phyloP scores from a whole-genome alignment of 1,140 invertebrate species.

The Heliconius melpomene region DNA sequence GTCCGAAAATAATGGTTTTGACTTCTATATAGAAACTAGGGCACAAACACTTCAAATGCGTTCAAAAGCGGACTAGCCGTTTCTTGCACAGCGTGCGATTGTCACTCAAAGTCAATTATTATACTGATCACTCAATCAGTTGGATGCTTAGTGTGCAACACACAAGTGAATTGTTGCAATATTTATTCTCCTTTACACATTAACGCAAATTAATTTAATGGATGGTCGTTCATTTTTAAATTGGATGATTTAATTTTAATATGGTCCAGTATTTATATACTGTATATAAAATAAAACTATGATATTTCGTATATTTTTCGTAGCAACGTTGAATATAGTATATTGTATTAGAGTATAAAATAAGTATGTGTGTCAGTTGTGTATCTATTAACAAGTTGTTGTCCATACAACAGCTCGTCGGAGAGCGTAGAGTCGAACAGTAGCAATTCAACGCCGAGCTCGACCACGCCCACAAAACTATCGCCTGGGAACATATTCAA shows the following conservation, averaged over 20 bases:
- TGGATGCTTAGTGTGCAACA: no score
- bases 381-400: constrained; percentile 34
- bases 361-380: not conserved
- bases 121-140: no score
- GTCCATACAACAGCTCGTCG: constrained; percentile 56
- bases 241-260: not conserved
- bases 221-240: no score
- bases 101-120: no score
- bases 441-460: constrained; percentile 75
- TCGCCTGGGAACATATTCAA: constrained; percentile 95
- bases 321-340: not conserved
- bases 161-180: no score
- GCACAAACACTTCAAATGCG: no score
- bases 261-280: not conserved
- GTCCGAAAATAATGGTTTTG: no score
- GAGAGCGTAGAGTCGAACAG: constrained; percentile 78
- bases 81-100: no score
- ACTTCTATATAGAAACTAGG: no score
- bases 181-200: no score
- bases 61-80: no score
- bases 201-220: no score
- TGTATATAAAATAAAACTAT: not conserved
- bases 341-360: not conserved
- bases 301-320: not conserved
- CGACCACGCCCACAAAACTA: constrained; percentile 86